Percentiles rank a stretch among this genome's conserved stretches.
These are phyloP conservation scores for Orbicella faveolata DNA, from an alignment of 64 coral and sea anemone species.

Conservation along the genomic window DNA sequence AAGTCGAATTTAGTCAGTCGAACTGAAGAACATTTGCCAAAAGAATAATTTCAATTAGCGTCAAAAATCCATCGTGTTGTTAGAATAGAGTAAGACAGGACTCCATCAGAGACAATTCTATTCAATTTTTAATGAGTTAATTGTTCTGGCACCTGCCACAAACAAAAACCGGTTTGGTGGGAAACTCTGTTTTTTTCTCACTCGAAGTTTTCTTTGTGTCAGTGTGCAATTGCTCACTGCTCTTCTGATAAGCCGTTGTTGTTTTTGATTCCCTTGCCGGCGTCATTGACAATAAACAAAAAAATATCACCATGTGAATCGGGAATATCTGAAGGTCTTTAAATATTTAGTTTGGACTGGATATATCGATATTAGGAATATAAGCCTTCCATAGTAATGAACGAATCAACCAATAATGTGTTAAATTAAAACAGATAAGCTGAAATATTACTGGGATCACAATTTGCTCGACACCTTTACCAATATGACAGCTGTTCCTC, in stretches of 20 bases:
- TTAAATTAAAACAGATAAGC: not conserved
- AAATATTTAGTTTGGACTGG: not conserved
- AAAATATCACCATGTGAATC: not conserved
- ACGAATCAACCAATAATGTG: not conserved
- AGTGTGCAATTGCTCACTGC: not conserved
- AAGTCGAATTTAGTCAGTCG: not conserved
- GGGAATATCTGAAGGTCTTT: not conserved
- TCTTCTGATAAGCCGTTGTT: not conserved
- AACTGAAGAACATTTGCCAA: not conserved
- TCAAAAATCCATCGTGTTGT: not conserved
- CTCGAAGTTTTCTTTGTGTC: not conserved
- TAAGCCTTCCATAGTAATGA: no score
- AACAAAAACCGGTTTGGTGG: not conserved
- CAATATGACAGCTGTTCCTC: not conserved
- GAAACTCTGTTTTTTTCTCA: not conserved
- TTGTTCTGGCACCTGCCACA: not conserved
- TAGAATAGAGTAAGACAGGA: not conserved
- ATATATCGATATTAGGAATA: no score
- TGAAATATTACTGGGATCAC: not conserved
- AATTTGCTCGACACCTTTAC: not conserved
- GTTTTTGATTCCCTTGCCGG: not conserved
- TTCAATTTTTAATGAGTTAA: constrained; percentile 25
- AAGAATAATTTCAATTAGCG: not conserved
- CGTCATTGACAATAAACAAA: no score
- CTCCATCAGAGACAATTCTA: constrained; percentile 14